These are phyloP conservation scores for Plectus sambesii DNA, from an alignment of 1,140 invertebrate genomes.

Conservation along the genomic window DNA sequence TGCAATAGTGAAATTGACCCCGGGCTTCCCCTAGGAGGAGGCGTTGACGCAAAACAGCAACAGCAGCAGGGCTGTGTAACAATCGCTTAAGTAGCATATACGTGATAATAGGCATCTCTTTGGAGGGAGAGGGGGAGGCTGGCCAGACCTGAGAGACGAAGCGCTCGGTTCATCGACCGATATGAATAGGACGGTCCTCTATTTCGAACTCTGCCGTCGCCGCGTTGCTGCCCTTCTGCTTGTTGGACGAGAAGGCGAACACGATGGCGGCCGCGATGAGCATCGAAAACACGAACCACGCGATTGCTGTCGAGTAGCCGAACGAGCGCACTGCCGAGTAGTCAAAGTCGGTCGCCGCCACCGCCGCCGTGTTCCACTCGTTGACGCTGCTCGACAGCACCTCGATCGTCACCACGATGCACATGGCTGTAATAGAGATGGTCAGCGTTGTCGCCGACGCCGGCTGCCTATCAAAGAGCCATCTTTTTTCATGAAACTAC, in stretches of 20 bases:
- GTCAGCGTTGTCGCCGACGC: too few species aligned
- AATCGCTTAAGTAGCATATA: too few species aligned
- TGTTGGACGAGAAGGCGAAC: conserved; percentile 30
- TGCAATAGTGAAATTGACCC: too few species aligned
- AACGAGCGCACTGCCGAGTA: conserved; percentile 27
- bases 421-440: conserved; percentile 18
- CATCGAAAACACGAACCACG: conserved; percentile 24
- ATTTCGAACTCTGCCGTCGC: conserved; percentile 40
- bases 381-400: conserved; percentile 33
- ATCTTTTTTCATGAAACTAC: too few species aligned
- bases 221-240: conserved; percentile 38
- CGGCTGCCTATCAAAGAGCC: too few species aligned
- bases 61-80: too few species aligned
- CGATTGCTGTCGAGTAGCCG: conserved; percentile 30
- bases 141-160: too few species aligned
- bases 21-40: too few species aligned
- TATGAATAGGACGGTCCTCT: conserved; percentile 35
- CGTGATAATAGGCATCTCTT: too few species aligned
- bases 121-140: too few species aligned
- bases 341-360: conserved; percentile 23
- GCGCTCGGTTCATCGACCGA: conserved; percentile 31
- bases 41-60: too few species aligned
- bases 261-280: conserved; percentile 25
- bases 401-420: conserved; percentile 26
- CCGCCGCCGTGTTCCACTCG: conserved; percentile 35